Base-by-base conservation (phyloP, 2,113 vertebrate species). In the Furnarius figulus region DNA sequence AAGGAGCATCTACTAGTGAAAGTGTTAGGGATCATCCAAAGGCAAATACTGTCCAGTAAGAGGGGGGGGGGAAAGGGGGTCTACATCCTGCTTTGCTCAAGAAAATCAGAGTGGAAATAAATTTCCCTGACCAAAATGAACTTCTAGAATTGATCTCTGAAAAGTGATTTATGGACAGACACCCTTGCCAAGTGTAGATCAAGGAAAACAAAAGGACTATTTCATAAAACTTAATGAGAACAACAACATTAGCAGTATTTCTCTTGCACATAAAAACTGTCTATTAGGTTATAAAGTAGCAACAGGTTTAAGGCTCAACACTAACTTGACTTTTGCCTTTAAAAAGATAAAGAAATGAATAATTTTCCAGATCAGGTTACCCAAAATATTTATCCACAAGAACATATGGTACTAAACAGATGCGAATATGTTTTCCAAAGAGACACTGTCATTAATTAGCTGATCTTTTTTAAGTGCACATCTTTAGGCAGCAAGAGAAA, bases 341-440 rank as follows among this genome's bases (percentile, higher is more conserved):
- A 5, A 47, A 80, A 85, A 37, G n/a, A 33, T 2, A 7, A 74
- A 49, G 2, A n/a, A 72, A 75, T 1, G 3, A 78, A 46, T 16
- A 8, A 3, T 56, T 62, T 73, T 58, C 53, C 49, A 79, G 14
- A 53, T 56, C 15, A 40, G 46, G 87, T 55, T 33, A 58, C 65
- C 59, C 30, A 8, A 95, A 73, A 58, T 55, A 85, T 95, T 96
- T 96, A 96, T 85, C 93, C 74, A 58, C 35, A 87, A 85, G 62
- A 84, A 61, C 49, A 76, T 30, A 31, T 0, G 37, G 78, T 35
- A 79, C 56, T 52, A 22, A 91, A 93, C n/a, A 50, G 81, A 75
- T 50, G 81, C 52, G n/a, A 88, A 14, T 49, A 12, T 6, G 6
- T 42, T 87, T 93, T 66, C 56, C 77, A 40, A 55, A 70, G 66